Evolutionary conservation across 2,797 vertebrate genomes (phyloP).

Genomic region (Garrulus glandarius): DNA sequence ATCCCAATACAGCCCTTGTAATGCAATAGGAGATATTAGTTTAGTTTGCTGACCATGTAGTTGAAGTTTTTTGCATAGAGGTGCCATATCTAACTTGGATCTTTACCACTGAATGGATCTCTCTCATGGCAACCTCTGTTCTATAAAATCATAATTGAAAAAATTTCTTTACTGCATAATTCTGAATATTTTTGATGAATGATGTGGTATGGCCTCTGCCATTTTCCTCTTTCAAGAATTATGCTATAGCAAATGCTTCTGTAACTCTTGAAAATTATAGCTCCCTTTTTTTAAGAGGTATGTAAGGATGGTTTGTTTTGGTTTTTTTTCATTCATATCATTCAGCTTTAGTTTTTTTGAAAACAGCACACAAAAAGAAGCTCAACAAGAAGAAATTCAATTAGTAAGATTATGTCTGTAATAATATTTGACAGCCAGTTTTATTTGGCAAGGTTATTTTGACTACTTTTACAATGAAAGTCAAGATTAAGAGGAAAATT

Average conservation of each 20-base stretch:
- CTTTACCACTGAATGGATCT: not conserved
- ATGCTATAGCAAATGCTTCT: not conserved
- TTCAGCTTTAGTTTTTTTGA: not conserved
- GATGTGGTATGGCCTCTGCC: not conserved
- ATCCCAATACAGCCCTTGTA: not conserved
- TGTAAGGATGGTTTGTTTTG: not conserved
- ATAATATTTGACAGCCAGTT: not conserved
- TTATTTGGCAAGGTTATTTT: constrained; percentile 23
- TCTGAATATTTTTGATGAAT: not conserved
- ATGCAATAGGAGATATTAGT: not conserved
- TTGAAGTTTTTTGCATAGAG: not conserved
- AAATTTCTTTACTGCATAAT: not conserved
- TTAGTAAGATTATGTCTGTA: not conserved
- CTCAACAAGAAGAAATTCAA: not conserved
- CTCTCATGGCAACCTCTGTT: not conserved
- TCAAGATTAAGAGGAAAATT: not conserved
- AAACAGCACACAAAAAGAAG: not conserved
- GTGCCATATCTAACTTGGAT: not conserved
- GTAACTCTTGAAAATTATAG: constrained; percentile 4
- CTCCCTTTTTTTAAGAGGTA: constrained; percentile 14
- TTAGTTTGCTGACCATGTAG: not conserved
- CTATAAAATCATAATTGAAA: not conserved
- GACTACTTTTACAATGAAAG: not conserved
- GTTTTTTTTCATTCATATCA: not conserved
- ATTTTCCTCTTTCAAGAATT: not conserved